Base-by-base conservation (phyloP, 64 coral and sea anemone species). In the Dendronephthya gigantea region DNA sequence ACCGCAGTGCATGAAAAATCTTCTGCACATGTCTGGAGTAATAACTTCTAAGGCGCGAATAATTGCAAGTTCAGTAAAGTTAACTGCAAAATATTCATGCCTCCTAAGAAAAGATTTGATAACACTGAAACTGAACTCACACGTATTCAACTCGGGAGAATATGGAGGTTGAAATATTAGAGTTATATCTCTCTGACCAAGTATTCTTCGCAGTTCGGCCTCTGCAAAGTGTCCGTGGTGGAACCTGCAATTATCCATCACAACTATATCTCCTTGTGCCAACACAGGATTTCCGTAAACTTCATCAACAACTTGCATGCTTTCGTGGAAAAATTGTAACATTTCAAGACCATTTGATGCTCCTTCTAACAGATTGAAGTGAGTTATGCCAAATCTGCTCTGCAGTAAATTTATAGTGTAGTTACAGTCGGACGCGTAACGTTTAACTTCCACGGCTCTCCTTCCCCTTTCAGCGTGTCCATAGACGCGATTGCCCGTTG, bases 281-380 rank as follows among this genome's bases (percentile, higher is more conserved):
- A n/a, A n/a, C n/a, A n/a, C n/a, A n/a, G n/a, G n/a, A n/a, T n/a
- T n/a, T n/a, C n/a, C n/a, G n/a, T n/a, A n/a, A n/a, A n/a, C n/a
- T n/a, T n/a, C n/a, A n/a, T n/a, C n/a, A n/a, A n/a, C n/a, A n/a
- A n/a, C n/a, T n/a, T n/a, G n/a, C n/a, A n/a, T n/a, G n/a, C n/a
- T n/a, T n/a, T n/a, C n/a, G n/a, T n/a, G n/a, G n/a, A n/a, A n/a
- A n/a, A n/a, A n/a, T n/a, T n/a, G n/a, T n/a, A n/a, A n/a, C n/a
- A n/a, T n/a, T n/a, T n/a, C n/a, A n/a, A n/a, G n/a, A n/a, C n/a
- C n/a, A n/a, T n/a, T n/a, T n/a, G n/a, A n/a, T n/a, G n/a, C n/a
- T n/a, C n/a, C n/a, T n/a, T n/a, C 87, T 51, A 89, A 83, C 32
- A 82, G 82, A 49, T 83, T 89, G 28, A 83, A 89, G 30, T 89